phyloP scores from a whole-genome alignment of 2,888 invertebrate genomes.

The Blastobasis lacticolella region DNA sequence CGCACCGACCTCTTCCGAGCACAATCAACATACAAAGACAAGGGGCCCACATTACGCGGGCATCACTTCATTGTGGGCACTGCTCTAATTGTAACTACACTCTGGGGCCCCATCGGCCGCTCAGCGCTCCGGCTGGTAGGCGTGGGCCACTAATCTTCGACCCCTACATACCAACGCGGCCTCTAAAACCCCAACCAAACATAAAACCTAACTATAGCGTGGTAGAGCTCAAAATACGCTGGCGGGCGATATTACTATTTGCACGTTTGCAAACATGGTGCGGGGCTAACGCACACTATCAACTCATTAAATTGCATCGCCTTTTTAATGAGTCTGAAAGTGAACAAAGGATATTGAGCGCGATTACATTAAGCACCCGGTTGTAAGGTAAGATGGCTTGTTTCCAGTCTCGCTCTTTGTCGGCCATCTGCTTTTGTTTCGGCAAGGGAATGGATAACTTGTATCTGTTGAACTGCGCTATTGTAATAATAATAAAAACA shows the following conservation, averaged over 20 bases:
- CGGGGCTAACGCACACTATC: conserved; percentile 74
- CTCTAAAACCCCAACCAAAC: conserved; percentile 17
- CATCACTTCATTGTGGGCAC: conserved; percentile 74
- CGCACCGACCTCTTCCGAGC: conserved; percentile 48
- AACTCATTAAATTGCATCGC: conserved; percentile 75
- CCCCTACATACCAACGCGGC: conserved; percentile 67
- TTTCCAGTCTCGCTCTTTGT: too few species aligned
- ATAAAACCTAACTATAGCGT: conserved; percentile 7
- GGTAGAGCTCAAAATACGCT: conserved; percentile 31
- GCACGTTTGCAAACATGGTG: conserved; percentile 71
- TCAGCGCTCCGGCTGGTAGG: conserved; percentile 71
- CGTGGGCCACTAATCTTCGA: conserved; percentile 74
- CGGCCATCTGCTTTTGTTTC: too few species aligned
- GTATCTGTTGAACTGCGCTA: too few species aligned
- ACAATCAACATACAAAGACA: conserved; percentile 73
- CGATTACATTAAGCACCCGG: conserved; percentile 72
- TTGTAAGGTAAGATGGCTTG: conserved; percentile 53
- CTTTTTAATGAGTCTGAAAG: conserved; percentile 75
- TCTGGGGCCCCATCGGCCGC: conserved; percentile 71
- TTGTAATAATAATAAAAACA: too few species aligned
- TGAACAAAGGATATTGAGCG: conserved; percentile 72
- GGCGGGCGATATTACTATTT: conserved; percentile 35
- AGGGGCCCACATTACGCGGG: conserved; percentile 63
- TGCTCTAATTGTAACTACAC: conserved; percentile 74
- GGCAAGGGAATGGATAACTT: too few species aligned